A percentile compares a stretch with the other conserved stretches of the same genome.
These are phyloP conservation scores for Asbolus verrucosus DNA, from an alignment of 1,140 invertebrate genomes.

Conservation along the genomic window DNA sequence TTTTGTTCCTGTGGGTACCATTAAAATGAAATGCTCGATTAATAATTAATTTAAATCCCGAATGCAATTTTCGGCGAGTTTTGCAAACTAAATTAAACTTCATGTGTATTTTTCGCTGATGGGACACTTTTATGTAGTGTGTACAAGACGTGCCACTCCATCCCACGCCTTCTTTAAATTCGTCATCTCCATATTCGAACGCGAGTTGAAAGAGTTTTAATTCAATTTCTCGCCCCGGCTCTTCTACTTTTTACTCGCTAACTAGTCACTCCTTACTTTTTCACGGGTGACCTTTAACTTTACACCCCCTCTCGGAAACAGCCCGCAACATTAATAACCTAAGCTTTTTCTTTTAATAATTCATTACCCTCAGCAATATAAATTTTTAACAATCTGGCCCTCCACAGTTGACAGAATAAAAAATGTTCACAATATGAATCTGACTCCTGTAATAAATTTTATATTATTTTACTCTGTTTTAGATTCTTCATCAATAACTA, in stretches of 20 bases:
- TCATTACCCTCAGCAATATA: no score
- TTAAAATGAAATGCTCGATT: slow-evolving; percentile 21
- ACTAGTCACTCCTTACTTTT: not conserved
- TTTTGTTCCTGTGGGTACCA: slow-evolving; percentile 11
- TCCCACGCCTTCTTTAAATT: no score
- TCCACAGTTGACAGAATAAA: no score
- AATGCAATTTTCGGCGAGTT: slow-evolving; percentile 26
- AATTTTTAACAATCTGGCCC: no score
- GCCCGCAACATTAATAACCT: no score
- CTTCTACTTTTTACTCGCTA: slow-evolving; percentile 5
- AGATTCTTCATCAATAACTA: no score
- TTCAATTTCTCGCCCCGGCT: not conserved
- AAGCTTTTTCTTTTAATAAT: no score
- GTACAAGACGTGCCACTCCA: not conserved
- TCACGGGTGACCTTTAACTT: not conserved
- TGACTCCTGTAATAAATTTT: no score
- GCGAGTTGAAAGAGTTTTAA: slow-evolving; percentile 1
- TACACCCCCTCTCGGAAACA: not conserved
- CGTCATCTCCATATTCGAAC: slow-evolving; percentile 1
- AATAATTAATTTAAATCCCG: slow-evolving; percentile 29
- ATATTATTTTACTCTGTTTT: no score
- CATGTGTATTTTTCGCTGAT: slow-evolving; percentile 13
- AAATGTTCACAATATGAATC: no score
- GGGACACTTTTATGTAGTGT: not conserved
- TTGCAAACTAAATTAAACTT: slow-evolving; percentile 31